Base-by-base conservation (phyloP, 2,797 vertebrate species). In the Pangasius mekongensis region DNA sequence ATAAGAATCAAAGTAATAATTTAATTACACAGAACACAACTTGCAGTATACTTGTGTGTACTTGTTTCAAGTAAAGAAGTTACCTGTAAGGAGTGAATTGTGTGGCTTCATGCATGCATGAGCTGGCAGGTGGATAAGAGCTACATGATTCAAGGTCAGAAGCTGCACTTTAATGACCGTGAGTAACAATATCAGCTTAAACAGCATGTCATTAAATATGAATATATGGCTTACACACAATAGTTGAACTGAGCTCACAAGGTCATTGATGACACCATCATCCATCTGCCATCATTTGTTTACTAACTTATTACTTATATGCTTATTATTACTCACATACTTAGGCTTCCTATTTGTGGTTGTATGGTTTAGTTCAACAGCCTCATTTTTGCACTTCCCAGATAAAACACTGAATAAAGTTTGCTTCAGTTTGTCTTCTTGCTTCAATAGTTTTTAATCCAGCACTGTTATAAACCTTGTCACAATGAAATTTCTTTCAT, bases 1-100 rank as follows among this genome's bases (percentile, higher is more conserved):
- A 92, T 92, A 90, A 84, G 91, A 92, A 89, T 87, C 89, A 78
- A 91, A 86, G 86, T 85, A 92, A 90, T 92, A 91, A 92, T 89
- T 93, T 91, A 91, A 89, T 89, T 87, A 89, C 80, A 91, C 90
- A 91, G 86, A 91, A 84, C 78, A 90, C 86, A 87, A 67, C 74
- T 90, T 86, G 78, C 86, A 73, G 60, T 39, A 73, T 71, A 73
- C 81, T 76, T 62, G 11, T 82, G 56, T 62, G 36, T 62, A 82
- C 33, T 82, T 62, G 89, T 88, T 92, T 91, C 89, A 92, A 92
- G 89, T 91, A 93, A 88, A 86, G 56, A 69, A 78, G 87, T 90
- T 84, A 88, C 83, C 60, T 88, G 88, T 56, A 88, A 89, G 85
- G 36, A 47, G 81, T 86, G 66, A 78, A 89, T 86, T 85, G n/a